Conservation (phyloP, 2,888 invertebrate species). For the Philhelius pedissequus region DNA sequence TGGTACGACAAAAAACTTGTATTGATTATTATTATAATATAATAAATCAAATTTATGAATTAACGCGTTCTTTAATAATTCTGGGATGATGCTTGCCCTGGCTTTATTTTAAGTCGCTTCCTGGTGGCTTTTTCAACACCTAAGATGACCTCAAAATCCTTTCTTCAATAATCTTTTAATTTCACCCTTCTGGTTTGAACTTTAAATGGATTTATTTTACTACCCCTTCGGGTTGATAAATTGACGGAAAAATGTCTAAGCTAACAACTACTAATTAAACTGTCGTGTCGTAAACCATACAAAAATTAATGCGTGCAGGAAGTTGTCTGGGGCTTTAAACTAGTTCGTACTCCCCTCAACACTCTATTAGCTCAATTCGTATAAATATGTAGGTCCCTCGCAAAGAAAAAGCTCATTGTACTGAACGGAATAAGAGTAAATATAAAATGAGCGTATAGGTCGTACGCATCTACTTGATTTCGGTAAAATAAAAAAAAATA, state of each 20-base stretch:
- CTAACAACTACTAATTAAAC: slow-evolving; percentile 2
- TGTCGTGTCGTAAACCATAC: neutral
- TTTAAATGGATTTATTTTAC: slow-evolving; percentile 37
- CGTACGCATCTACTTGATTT: neutral
- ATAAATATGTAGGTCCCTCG: slow-evolving; percentile 33
- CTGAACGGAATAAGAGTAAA: neutral
- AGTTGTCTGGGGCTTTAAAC: slow-evolving; percentile 37
- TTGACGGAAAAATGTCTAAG: neutral
- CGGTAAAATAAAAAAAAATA: too few species aligned
- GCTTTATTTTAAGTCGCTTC: neutral
- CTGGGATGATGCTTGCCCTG: too few species aligned
- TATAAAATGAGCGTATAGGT: neutral
- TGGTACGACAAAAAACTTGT: too few species aligned
- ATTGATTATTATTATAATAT: too few species aligned
- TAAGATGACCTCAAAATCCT: neutral
- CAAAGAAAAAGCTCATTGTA: slow-evolving; percentile 4
- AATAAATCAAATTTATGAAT: too few species aligned
- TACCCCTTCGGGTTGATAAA: neutral
- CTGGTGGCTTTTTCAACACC: neutral
- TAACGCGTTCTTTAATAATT: too few species aligned
- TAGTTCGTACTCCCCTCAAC: neutral
- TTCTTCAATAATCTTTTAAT: slow-evolving; percentile 2
- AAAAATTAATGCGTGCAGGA: slow-evolving; percentile 48
- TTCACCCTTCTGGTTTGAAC: slow-evolving; percentile 39
- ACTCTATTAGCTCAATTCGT: neutral